Base-by-base conservation (phyloP, 2,888 invertebrate genomes). In the Scaptomyza cyrtandrae region DNA sequence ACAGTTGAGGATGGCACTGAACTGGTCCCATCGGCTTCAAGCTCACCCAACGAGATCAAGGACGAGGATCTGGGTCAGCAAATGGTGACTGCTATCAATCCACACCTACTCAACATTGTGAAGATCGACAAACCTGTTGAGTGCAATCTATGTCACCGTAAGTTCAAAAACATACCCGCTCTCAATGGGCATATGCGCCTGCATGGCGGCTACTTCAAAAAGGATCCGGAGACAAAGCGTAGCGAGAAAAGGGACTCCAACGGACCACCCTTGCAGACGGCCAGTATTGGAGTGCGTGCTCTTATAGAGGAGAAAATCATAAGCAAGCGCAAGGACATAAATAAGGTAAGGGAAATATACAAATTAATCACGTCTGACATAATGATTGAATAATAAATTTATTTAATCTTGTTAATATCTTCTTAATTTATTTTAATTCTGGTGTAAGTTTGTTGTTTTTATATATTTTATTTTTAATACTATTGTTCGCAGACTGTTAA, bases 181-280 rank as follows among this genome's bases (percentile, higher is more conserved):
- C 95, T 99, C 61, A 99, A 99, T 92, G 99, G 99, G 9, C 99
- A 99, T 91, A 99, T 99, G 99, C 94, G 99, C 88, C 94, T 99
- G 74, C 99, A 99, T 92, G 99, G 99, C 46, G 98, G 99, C 61
- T 99, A 98, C 92, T 97, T 98, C 90, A 98, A 98, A 93, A 98
- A 97, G 95, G 97, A 97, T 90, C 95, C 96, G 0, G 97, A 97
- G 83, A 95, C 94, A 77, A 97, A 97, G 91, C 97, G 97, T 91
- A 93, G 94, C 86, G 97, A 97, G 82, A 97, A 97, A 91, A 97
- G 96, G 89, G 97, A 97, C 90, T 93, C 95, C 2, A 94, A 94
- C 16, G 97, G 96, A 6, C 97, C 97, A 6, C 97, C 97, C 0
- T 92, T 98, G 71, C 97, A 97, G 93, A 98, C 98, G n/a, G 97